These are phyloP conservation scores for Morone saxatilis DNA, from an alignment of 2,113 vertebrate species.

Conservation along the genomic window DNA sequence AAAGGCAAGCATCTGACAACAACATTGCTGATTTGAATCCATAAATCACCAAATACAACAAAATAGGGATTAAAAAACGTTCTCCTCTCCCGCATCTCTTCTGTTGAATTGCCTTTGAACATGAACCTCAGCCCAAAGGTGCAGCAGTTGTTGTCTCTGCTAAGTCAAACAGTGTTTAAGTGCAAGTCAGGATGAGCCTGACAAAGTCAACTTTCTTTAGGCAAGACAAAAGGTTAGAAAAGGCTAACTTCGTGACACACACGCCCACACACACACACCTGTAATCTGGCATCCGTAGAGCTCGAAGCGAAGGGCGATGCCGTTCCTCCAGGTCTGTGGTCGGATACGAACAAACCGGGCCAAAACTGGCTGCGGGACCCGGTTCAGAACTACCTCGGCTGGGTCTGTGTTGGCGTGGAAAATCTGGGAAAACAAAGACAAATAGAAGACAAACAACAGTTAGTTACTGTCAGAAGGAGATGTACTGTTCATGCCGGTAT, in stretches of 20 bases:
- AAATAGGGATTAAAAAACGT: neutral
- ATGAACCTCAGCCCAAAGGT: neutral
- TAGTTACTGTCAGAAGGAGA: constrained; percentile 16
- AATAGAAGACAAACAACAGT: constrained; percentile 5
- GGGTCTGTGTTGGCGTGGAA: constrained; percentile 95
- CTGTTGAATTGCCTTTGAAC: neutral
- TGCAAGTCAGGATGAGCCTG: neutral
- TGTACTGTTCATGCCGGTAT: neutral
- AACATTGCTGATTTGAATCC: neutral
- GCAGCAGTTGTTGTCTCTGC: neutral
- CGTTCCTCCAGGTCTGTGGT: constrained; percentile 93
- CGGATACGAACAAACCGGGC: constrained; percentile 94
- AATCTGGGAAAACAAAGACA: constrained; percentile 78
- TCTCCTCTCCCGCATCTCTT: constrained; percentile 1
- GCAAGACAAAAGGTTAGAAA: neutral
- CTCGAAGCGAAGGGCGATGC: constrained; percentile 96
- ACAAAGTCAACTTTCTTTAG: neutral
- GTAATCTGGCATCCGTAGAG: constrained; percentile 97
- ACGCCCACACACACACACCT: constrained; percentile 78
- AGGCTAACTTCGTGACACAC: neutral
- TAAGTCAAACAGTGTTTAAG: neutral
- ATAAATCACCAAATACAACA: neutral
- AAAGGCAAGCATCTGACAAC: neutral
- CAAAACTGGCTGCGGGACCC: constrained; percentile 91
- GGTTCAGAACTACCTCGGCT: constrained; percentile 94